Percentiles rank a stretch among this genome's conserved stretches.
Evolutionary conservation across 2,797 vertebrate species (phyloP).

Genomic region (Hyperoplus lanceolatus): DNA sequence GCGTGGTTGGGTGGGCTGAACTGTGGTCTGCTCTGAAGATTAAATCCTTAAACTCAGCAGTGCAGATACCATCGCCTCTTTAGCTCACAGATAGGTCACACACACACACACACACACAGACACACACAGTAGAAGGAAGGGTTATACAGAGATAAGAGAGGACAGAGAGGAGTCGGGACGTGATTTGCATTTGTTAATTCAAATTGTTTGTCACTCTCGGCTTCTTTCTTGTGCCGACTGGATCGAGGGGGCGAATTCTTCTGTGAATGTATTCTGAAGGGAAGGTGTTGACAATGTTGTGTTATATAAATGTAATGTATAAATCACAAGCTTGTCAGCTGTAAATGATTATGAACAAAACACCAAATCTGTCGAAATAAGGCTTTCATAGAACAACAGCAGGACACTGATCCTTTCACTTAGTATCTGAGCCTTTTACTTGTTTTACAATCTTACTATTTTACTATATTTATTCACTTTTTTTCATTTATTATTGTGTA

Average conservation of each 20-base stretch:
- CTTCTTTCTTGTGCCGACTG: slow-evolving; percentile 5
- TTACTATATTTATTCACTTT: no score
- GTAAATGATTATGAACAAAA: neutral
- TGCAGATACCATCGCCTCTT: slow-evolving; percentile 30
- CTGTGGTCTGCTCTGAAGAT: slow-evolving; percentile 35
- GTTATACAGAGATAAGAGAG: slow-evolving; percentile 27
- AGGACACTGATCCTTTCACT: neutral
- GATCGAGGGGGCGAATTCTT: slow-evolving; percentile 5
- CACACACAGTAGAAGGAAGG: slow-evolving; percentile 2
- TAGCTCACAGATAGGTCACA: slow-evolving; percentile 16
- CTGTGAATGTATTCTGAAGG: neutral
- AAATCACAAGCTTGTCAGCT: neutral
- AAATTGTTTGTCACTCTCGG: slow-evolving; percentile 49
- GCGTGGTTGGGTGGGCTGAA: neutral
- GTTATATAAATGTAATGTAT: neutral
- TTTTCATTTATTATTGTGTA: no score
- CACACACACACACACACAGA: neutral
- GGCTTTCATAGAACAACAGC: slow-evolving; percentile 1
- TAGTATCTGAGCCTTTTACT: neutral
- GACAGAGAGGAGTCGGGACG: slow-evolving; percentile 17
- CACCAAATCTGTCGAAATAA: neutral
- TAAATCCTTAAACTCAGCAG: slow-evolving; percentile 48
- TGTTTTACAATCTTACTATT: no score
- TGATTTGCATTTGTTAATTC: slow-evolving; percentile 56
- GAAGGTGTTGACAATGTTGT: neutral